Evolutionary conservation across 2,797 vertebrate genomes (phyloP).

Genomic region (Sebastiscus tertius): DNA sequence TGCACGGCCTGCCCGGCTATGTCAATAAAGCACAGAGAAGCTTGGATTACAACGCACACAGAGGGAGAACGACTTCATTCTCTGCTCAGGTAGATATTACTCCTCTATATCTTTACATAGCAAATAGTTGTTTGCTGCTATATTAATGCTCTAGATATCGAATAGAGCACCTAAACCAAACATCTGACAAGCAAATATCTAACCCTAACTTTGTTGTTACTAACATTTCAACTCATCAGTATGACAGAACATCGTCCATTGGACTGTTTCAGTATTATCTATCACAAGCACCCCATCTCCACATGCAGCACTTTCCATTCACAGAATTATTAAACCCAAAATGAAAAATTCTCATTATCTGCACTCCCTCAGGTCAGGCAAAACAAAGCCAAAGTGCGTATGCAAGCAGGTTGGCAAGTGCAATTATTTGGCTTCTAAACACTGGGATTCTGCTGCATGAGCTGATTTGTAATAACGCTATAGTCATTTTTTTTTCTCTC

Average conservation of each 20-base stretch:
- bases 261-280: neutral
- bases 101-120: too few species aligned
- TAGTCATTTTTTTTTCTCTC: neutral
- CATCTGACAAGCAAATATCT: neutral
- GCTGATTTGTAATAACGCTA: neutral
- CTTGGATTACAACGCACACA: too few species aligned
- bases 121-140: too few species aligned
- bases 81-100: too few species aligned
- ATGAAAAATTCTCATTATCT: slow-evolving; percentile 3
- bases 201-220: neutral
- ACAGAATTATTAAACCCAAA: neutral
- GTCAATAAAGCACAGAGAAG: too few species aligned
- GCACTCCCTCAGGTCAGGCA: neutral
- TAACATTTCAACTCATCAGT: neutral
- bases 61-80: too few species aligned
- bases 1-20: too few species aligned
- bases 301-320: neutral
- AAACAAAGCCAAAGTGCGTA: slow-evolving; percentile 1
- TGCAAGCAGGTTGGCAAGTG: neutral
- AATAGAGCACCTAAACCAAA: neutral
- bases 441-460: neutral
- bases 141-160: too few species aligned
- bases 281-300: neutral
- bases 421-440: neutral
- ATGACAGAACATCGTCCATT: neutral